Base-by-base conservation (phyloP, 2,113 vertebrate genomes). In the Malurus melanocephalus region DNA sequence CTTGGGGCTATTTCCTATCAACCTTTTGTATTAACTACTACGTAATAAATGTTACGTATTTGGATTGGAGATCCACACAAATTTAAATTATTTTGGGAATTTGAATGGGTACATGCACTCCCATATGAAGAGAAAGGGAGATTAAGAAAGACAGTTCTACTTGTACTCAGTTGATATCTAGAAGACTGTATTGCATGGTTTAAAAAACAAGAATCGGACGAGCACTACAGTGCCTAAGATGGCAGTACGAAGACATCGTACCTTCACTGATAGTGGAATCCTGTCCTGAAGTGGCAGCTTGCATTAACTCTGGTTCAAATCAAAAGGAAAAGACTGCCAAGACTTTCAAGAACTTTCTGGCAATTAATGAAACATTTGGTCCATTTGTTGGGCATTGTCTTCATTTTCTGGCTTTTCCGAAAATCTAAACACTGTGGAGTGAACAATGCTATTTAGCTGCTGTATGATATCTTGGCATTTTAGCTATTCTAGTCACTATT, bases 41-140 rank as follows among this genome's bases (percentile, higher is more conserved):
- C 10, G 7, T 16, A 62, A 72, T 14, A 67, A 43, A 66, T 21
- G 1, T 30, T 65, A 23, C 4, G 6, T 17, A 42, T 66, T 86
- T 21, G 6, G 9, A 68, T 45, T 51, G 16, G 33, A 72, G 2
- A 21, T n/a, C 8, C 4, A 40, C 23, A 66, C 33, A 57, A 20
- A 11, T 69, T 38, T 20, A 53, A 87, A 15, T 27, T 62, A 17
- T 27, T 83, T 35, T 30, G 4, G 35, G 22, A 49, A 16, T 35
- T 30, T 66, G 35, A 42, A 7, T 35, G 10, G 15, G 2, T 30
- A 13, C 6, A 27, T 24, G 5, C 38, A 18, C 1, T 45, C 11
- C 1, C 8, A 23, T 7, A 6, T 33, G 22, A 83, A 43, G 3
- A 10, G 2, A 18, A 56, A 7, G 7, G 2, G 2, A 26, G 2